Percentiles rank a stretch among this genome's conserved stretches.
These are phyloP conservation scores for Panopea generosa DNA, from an alignment of 2,888 invertebrate species.

Conservation along the genomic window DNA sequence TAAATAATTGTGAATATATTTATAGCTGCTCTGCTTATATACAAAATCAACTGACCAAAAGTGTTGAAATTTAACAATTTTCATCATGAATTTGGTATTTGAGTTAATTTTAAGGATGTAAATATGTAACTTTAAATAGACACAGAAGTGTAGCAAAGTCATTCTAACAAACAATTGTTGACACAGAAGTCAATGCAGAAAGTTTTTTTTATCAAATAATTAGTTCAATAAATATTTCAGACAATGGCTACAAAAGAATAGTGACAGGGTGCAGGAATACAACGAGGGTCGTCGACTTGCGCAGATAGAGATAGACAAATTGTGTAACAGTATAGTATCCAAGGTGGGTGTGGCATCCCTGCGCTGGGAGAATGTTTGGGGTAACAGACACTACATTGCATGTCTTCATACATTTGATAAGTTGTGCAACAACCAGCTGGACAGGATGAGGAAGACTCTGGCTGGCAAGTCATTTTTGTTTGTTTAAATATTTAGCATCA, in stretches of 20 bases:
- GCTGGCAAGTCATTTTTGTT: constrained; percentile 70
- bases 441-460: constrained; percentile 89
- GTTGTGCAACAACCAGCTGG: constrained; percentile 91
- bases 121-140: too few species aligned
- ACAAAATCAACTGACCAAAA: too few species aligned
- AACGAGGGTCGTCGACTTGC: constrained; percentile 89
- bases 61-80: too few species aligned
- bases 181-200: too few species aligned
- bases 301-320: constrained; percentile 90
- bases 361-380: constrained; percentile 86
- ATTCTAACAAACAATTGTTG: too few species aligned
- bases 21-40: too few species aligned
- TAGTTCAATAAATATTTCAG: constrained; percentile 59
- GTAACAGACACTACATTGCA: constrained; percentile 93
- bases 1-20: too few species aligned
- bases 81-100: too few species aligned
- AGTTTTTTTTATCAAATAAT: too few species aligned
- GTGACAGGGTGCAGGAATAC: constrained; percentile 89
- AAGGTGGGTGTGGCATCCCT: constrained; percentile 88
- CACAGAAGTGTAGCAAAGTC: too few species aligned
- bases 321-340: constrained; percentile 88
- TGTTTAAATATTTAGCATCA: too few species aligned
- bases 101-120: too few species aligned
- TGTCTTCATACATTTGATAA: constrained; percentile 93
- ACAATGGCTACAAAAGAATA: constrained; percentile 91